phyloP scores from a whole-genome alignment of 2,888 invertebrate genomes.

The Aporophyla nigra region DNA sequence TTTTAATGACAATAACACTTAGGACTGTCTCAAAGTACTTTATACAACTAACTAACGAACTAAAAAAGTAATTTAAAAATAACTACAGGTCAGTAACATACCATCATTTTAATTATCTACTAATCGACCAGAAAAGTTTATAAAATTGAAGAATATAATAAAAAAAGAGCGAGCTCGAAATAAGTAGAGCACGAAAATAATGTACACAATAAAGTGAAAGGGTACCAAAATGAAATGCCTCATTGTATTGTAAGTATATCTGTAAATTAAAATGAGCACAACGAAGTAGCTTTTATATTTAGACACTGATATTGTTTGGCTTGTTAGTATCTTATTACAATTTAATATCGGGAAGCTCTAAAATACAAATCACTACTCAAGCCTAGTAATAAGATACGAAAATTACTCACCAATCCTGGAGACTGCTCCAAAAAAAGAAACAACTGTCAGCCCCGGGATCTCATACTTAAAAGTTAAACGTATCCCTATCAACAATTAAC shows the following conservation, averaged over 20 bases:
- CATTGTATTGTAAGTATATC: constrained; percentile 64
- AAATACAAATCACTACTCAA: constrained; percentile 74
- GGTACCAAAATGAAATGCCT: constrained; percentile 80
- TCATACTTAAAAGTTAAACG: constrained; percentile 78
- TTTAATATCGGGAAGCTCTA: constrained; percentile 64
- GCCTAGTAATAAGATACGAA: constrained; percentile 70
- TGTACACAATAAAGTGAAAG: constrained; percentile 90
- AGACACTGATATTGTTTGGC: constrained; percentile 38
- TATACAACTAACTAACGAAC: not conserved
- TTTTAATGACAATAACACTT: constrained; percentile 44
- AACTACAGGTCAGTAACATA: constrained; percentile 11
- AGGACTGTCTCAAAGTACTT: not conserved
- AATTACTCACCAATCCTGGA: constrained; percentile 82
- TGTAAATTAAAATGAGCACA: constrained; percentile 29
- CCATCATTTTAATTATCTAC: constrained; percentile 10
- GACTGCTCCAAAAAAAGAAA: constrained; percentile 75
- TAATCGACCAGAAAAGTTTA: constrained; percentile 24
- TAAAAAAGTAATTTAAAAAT: not conserved
- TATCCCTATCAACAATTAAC: constrained; percentile 68
- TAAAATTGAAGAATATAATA: constrained; percentile 51
- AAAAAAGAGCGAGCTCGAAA: constrained; percentile 75
- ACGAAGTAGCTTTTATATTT: constrained; percentile 4
- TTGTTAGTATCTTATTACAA: constrained; percentile 45
- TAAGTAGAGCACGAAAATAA: constrained; percentile 90
- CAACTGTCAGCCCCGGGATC: constrained; percentile 81